These are phyloP conservation scores for Hyppa rectilinea DNA, from an alignment of 2,888 invertebrate species.

Conservation along the genomic window DNA sequence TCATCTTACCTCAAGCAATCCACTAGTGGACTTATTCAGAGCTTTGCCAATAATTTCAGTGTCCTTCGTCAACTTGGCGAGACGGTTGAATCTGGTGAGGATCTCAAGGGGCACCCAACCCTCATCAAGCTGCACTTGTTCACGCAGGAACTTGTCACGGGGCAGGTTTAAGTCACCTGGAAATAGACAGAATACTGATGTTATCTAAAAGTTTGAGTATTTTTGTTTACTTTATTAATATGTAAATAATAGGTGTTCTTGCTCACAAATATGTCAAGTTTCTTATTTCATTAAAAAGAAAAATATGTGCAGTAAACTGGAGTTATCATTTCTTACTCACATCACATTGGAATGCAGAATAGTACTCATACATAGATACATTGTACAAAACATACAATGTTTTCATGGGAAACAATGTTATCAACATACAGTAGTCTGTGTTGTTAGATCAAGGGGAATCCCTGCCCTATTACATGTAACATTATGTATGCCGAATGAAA, in stretches of 20 bases:
- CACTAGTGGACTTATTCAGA: slow-evolving; percentile 93
- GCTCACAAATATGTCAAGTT: neutral
- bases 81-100: slow-evolving; percentile 96
- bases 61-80: slow-evolving; percentile 93
- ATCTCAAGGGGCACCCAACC: slow-evolving; percentile 97
- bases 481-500: neutral
- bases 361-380: neutral
- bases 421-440: neutral
- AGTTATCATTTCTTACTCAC: neutral
- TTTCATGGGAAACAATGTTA: neutral
- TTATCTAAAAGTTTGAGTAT: neutral
- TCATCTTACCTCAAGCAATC: slow-evolving; percentile 92
- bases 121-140: slow-evolving; percentile 95
- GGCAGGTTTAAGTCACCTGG: slow-evolving; percentile 97
- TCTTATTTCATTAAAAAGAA: neutral
- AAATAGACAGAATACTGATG: slow-evolving; percentile 4
- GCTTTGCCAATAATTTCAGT: slow-evolving; percentile 93
- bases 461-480: neutral
- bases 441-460: slow-evolving; percentile 10
- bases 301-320: too few relatives aligned
- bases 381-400: neutral
- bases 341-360: neutral
- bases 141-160: slow-evolving; percentile 97
- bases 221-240: neutral
- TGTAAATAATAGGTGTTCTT: neutral